phyloP scores from a whole-genome alignment of 2,797 vertebrate species.

The Sebastolobus alascanus region DNA sequence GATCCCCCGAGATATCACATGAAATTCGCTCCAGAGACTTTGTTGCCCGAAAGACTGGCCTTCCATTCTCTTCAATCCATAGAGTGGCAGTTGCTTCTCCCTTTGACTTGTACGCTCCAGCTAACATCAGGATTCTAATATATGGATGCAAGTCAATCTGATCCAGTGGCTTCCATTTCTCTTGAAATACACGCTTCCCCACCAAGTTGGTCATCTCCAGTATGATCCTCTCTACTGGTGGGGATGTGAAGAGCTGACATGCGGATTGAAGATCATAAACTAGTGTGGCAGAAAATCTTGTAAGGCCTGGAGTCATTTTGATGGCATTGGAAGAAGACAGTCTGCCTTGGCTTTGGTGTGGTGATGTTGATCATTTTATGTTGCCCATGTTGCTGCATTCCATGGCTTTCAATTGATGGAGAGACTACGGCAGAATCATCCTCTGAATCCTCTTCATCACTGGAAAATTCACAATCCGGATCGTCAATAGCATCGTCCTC shows the following conservation, averaged over 20 bases:
- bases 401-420: not conserved
- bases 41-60: not conserved
- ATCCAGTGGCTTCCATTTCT: not conserved
- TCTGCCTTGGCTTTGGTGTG: not conserved
- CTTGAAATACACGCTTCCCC: not conserved
- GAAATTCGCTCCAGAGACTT: not conserved
- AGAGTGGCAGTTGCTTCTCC: not conserved
- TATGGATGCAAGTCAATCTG: not conserved
- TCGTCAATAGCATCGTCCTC: not conserved
- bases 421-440: not conserved
- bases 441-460: too few species aligned
- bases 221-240: too few species aligned
- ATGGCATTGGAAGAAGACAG: not conserved
- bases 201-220: not conserved
- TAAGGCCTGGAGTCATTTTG: not conserved
- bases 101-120: not conserved
- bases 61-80: not conserved
- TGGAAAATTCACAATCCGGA: not conserved
- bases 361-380: not conserved
- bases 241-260: too few species aligned
- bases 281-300: too few species aligned
- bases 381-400: accelerated
- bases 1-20: not conserved
- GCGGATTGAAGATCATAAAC: too few species aligned
- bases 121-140: not conserved